Percentiles rank a stretch among this genome's conserved stretches.
Conservation (phyloP, 2,797 vertebrate genomes). For the Spheniscus humboldti region DNA sequence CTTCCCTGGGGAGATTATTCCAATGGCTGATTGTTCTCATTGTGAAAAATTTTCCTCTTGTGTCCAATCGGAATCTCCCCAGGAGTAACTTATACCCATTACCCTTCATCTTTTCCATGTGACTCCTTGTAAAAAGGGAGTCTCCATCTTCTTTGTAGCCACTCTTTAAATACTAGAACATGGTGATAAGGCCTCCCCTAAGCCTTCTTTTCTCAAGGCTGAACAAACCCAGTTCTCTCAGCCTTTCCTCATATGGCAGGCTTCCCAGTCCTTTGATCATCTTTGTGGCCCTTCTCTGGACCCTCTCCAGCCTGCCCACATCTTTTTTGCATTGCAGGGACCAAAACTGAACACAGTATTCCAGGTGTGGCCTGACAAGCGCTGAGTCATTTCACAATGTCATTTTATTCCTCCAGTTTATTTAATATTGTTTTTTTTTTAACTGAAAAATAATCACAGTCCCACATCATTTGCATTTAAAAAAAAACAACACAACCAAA, state of each 20-base stretch:
- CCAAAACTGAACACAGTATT: not conserved
- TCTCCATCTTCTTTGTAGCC: not conserved
- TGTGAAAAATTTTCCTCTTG: not conserved
- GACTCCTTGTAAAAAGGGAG: not conserved
- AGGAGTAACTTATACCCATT: not conserved
- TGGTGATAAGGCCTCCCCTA: no score
- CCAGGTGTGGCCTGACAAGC: not conserved
- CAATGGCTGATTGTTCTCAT: not conserved
- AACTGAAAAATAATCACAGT: not conserved
- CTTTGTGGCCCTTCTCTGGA: not conserved
- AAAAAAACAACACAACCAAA: not conserved
- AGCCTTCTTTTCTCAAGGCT: no score
- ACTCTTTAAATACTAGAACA: no score
- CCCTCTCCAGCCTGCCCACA: not conserved
- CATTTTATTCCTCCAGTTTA: not conserved
- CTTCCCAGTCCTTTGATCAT: not conserved
- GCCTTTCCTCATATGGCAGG: no score
- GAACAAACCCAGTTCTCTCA: no score
- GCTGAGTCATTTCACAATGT: not conserved
- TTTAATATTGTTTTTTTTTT: not conserved
- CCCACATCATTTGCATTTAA: not conserved
- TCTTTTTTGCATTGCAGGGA: not conserved
- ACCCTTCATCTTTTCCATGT: not conserved
- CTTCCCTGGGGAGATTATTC: not conserved
- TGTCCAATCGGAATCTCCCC: not conserved